Evolutionary conservation across 64 coral and sea anemone species (phyloP).

Genomic region (Pocillopora verrucosa): DNA sequence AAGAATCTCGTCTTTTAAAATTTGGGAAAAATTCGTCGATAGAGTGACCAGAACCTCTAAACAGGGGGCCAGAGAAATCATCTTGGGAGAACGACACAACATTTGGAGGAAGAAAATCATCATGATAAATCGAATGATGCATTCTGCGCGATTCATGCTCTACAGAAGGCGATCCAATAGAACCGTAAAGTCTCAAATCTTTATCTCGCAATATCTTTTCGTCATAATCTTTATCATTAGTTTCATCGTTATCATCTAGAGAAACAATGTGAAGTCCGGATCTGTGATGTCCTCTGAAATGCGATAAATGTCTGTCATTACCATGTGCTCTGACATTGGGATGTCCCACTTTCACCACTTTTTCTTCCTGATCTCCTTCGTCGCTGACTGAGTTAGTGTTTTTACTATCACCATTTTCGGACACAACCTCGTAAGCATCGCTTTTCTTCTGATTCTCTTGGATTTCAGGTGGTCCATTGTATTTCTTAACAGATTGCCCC

Average conservation of each 20-base stretch:
- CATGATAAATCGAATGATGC: conserved; percentile 2
- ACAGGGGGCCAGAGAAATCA: conserved; percentile 20
- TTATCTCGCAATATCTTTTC: neutral
- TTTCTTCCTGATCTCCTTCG: neutral
- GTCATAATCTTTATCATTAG: neutral
- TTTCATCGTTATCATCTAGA: conserved; percentile 28
- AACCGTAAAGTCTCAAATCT: conserved; percentile 27
- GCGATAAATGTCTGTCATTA: neutral
- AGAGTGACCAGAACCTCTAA: neutral
- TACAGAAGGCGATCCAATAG: conserved; percentile 5
- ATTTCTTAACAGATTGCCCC: conserved; percentile 71
- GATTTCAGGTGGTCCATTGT: conserved; percentile 65
- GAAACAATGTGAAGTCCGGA: conserved; percentile 31
- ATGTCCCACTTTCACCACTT: conserved; percentile 9
- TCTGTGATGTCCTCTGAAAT: neutral
- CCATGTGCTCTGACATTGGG: neutral
- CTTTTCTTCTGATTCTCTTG: conserved; percentile 35
- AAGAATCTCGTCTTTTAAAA: conserved; percentile 23
- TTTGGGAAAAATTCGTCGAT: conserved; percentile 18
- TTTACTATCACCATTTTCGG: neutral
- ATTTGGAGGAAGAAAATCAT: conserved; percentile 33
- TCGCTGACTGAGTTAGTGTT: neutral
- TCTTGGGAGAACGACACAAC: conserved; percentile 46
- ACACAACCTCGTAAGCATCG: conserved; percentile 34
- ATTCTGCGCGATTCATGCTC: neutral